Evolutionary conservation across 2,797 vertebrate genomes (phyloP), one percentile per base, ranked within the genome.

Genomic region (Hippopotamyrus pictus): DNA sequence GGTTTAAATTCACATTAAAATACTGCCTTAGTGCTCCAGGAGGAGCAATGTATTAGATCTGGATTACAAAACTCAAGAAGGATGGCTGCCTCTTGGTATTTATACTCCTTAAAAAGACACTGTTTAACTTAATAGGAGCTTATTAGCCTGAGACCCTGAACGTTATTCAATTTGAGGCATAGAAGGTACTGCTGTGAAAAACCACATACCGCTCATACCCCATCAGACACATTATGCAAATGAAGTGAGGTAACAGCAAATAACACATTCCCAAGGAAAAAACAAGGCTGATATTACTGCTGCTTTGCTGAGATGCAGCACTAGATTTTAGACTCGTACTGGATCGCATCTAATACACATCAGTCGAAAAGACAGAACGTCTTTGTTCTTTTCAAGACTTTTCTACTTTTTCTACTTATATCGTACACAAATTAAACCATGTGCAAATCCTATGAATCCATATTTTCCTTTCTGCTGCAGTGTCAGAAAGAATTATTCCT

Each of bases 201-300:
- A n/a, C 46, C 48, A 22, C 86, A 14, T 6, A 44, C 69, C 33
- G 8, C 69, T 25, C 69, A 12, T 44, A 37, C 33, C 48, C 48
- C 73, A 29, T 57, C 50, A 88, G 48, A 37, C 73, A 54, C 88
- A 57, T 82, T 79, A 88, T 88, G 87, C 44, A 88, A 88, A 88
- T 88, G 19, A 54, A 53, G 46, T 53, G 29, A 79, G 69, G 65
- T 79, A 79, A 79, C 19, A 51, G 48, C 69, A 88, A 88, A 88
- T 79, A 82, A 53, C 25, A 87, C 19, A 2, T 79, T 88, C 3
- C 48, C 50, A 51, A 19, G 46, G 62, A 53, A 88, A 73, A 82
- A 82, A 82, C 76, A 88, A 88, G 22, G 11, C 44, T 65, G 41
- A 33, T 41, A 88, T 79, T 57, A 37, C 51, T 54, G 88, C 65